Evolutionary conservation across 2,888 invertebrate genomes (phyloP), one percentile per base, ranked within the genome.

Genomic region (Calameuta idolon): DNA sequence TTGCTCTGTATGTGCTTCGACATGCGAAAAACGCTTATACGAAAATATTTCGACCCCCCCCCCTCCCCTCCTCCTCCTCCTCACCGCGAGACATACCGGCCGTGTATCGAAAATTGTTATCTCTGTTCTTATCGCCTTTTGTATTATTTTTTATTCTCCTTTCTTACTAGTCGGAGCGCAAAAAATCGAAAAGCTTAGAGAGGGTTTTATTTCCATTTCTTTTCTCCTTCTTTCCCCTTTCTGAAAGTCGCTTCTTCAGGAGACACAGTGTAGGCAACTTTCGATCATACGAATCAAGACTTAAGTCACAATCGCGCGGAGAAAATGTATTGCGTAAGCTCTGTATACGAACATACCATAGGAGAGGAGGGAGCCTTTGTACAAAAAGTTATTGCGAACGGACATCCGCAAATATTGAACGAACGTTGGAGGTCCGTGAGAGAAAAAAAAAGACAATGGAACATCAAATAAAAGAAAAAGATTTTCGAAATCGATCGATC

Each of bases 241-340:
- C 15, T 23, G 55, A 55, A 23, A 23, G 55, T 80, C 74, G 75
- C 35, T 73, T 69, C 33, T 69, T 37, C 73, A 80, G 34, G 74
- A 81, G 80, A 80, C 78, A 78, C 76, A 76, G 78, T 73, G 75
- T 78, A 78, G 76, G 76, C 78, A 80, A 69, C 77, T 76, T 76
- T 78, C 74, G 77, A 78, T 80, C 23, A 9, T 55, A 55, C 55
- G 55, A 23, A 74, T 81, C 80, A 73, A 80, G 73, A 74, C 78
- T 80, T 34, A 69, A 77, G 76, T 78, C 68, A 77, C 74, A 76
- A 34, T 77, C 78, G 73, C 75, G 79, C 75, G 77, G 76, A 80
- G 79, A 68, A 68, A 80, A 80, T 55, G 55, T 77, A 76, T 73
- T 80, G 71, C 76, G 35, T 79, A 77, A 77, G 74, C 78, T 55